Base-by-base conservation (phyloP, 1,140 invertebrate species). In the Trinorchestia longiramus region DNA sequence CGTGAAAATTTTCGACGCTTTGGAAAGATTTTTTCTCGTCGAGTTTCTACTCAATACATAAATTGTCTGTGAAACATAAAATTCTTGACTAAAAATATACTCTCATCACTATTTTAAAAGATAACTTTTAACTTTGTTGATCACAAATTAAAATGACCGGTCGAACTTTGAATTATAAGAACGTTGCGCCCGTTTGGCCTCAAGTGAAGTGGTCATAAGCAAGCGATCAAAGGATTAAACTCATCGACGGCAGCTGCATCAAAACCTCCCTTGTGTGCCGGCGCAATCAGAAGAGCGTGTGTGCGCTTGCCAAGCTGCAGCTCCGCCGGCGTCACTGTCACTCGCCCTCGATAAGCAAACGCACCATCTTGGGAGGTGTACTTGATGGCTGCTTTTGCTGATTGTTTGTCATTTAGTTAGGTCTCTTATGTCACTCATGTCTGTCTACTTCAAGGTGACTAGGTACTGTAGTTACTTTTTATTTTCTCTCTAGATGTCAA, bases 181-280 rank as follows among this genome's bases (percentile, higher is more conserved):
- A 77, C 62, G 62, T 36, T 19, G 8, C 62, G 62, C 62, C 8
- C 62, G 62, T 11, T 77, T 77, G 28, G 88, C 88, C 28, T 90
- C 41, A 42, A 90, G 88, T 90, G 88, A 90, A 90, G 41, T 90
- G n/a, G 41, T 90, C 43, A 90, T 90, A 90, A 42, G 43, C 88
- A 43, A 47, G 92, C 92, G 43, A 94, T 94, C 92, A 94, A 94
- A 15, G 19, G 92, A 94, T 94, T 11, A 44, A 94, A 94, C 92
- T 94, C 92, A 94, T 94, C 41, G 92, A 47, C 92, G 44, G 44
- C 43, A 40, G 92, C 43, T n/a, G 92, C 44, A 42, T 91, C 40
- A 47, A 45, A n/a, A n/a, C 43, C 41, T 4, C 44, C 44, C 43
- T 47, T 94, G 92, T 45, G 43, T 47, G 92, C 15, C 43, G 40